These are phyloP conservation scores for Trichosurus vulpecula DNA, from an alignment of 2,797 vertebrate species.

Conservation along the genomic window DNA sequence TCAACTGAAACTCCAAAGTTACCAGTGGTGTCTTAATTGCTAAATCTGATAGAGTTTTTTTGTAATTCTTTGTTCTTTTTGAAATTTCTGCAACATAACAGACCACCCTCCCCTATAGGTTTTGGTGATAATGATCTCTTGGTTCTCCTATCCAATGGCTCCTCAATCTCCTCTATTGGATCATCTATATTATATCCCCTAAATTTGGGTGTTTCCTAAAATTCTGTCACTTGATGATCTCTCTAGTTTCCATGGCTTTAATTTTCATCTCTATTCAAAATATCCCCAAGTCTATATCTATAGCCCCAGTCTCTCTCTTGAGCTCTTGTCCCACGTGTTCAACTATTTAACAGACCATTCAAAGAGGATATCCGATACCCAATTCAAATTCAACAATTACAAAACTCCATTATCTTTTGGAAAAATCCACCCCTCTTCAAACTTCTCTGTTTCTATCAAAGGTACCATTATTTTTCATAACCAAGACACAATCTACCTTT, in stretches of 20 bases:
- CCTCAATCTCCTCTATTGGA: not conserved
- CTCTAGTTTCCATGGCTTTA: not conserved
- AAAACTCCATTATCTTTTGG: not conserved
- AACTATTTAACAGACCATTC: not conserved
- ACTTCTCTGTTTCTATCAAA: not conserved
- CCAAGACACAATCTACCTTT: not conserved
- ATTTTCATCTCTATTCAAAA: not conserved
- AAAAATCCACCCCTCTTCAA: not conserved
- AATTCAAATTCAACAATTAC: not conserved
- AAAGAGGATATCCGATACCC: not conserved
- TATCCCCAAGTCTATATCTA: not conserved
- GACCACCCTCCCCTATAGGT: not conserved
- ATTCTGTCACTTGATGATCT: not conserved
- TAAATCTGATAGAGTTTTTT: not conserved
- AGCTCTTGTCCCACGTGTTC: not conserved
- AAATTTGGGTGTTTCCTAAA: not conserved
- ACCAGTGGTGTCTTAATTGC: not conserved
- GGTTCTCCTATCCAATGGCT: not conserved
- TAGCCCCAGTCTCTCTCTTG: not conserved
- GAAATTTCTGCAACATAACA: not conserved
- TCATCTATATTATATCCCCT: not conserved
- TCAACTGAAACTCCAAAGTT: not conserved
- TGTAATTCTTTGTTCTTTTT: not conserved
- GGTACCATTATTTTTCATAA: not conserved
- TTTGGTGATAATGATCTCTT: not conserved